Evolutionary conservation across 2,888 invertebrate genomes (phyloP), one percentile per base, ranked within the genome.

Genomic region (Gibbula magus): DNA sequence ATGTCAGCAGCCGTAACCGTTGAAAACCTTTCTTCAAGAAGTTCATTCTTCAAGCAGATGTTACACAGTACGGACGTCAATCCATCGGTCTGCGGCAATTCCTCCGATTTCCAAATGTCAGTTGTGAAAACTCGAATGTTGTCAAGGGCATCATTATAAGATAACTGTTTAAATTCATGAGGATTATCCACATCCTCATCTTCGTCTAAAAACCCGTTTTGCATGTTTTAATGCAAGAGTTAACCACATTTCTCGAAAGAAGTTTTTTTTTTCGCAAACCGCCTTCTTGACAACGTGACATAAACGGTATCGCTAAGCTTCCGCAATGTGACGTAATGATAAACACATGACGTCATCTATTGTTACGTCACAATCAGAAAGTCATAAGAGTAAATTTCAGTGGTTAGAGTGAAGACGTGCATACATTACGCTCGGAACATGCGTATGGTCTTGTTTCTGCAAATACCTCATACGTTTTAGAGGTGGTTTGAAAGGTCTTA

Each of bases 1-100:
- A 84, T 82, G 70, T 84, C 84, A 13, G 81, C 79, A 10, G 66
- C 45, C 2, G 79, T 73, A 16, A 77, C 45, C 5, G 77, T 70
- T 22, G 61, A 39, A 29, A 84, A 29, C 39, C 76, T 67, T 35
- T 78, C 76, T 51, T 79, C 79, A n/a, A 73, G 78, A 45, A 74
- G 61, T 13, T 75, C 56, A 79, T 73, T 79, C 35, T 53, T 78
- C 18, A 79, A 51, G 7, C 76, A 75, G 53, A 82, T 79, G 7
- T 79, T 77, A 52, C 73, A 51, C 53, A 79, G 78, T n/a, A 75
- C 25, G 67, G 79, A 79, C 29, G 79, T 79, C 13, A 79, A 81
- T 22, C n/a, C 77, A 25, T 84, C 80, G 32, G 32, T 74, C 16
- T 78, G 29, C 76, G 75, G 75, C 8, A 22, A 35, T 66, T 75